Conservation (phyloP, 2,113 vertebrate species). For the Syngnathus typhle region DNA sequence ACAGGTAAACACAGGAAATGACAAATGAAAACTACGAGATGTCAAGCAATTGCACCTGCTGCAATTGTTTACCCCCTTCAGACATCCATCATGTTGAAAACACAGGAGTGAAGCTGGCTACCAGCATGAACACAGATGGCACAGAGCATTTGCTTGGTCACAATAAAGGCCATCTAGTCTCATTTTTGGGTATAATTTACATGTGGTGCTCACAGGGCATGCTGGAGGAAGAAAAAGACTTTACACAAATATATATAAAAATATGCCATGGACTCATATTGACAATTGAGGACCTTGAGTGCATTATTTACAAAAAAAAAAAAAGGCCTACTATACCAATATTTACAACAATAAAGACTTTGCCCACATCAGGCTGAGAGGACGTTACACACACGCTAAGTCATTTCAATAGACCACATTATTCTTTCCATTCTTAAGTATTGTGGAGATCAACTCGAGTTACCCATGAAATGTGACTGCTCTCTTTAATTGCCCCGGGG, state of each 20-base stretch:
- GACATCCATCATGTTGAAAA: slow-evolving; percentile 27
- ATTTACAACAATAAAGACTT: slow-evolving; percentile 73
- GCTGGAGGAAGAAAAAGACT: slow-evolving; percentile 37
- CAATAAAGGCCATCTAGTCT: slow-evolving; percentile 12
- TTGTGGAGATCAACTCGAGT: not conserved
- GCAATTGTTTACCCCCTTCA: slow-evolving; percentile 8
- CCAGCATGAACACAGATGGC: slow-evolving; percentile 26
- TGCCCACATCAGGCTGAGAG: slow-evolving; percentile 58
- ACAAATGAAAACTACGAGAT: slow-evolving; percentile 49
- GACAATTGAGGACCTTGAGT: slow-evolving; percentile 73
- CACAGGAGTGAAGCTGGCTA: slow-evolving; percentile 11
- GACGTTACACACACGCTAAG: slow-evolving; percentile 44
- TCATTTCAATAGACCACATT: slow-evolving; percentile 11
- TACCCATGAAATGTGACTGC: not conserved
- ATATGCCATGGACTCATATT: slow-evolving; percentile 81
- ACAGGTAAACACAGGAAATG: slow-evolving; percentile 60
- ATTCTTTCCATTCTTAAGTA: not conserved
- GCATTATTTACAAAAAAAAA: slow-evolving; percentile 76
- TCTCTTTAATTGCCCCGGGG: not conserved
- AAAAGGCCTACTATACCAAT: slow-evolving; percentile 71
- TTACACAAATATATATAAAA: slow-evolving; percentile 81
- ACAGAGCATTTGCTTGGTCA: not conserved
- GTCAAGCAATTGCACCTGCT: slow-evolving; percentile 16
- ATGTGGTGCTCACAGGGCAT: slow-evolving; percentile 50
- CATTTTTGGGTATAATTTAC: slow-evolving; percentile 64